Percentiles rank a stretch among this genome's conserved stretches.
phyloP scores from a whole-genome alignment of 2,888 invertebrate genomes.

The Diabrotica balteata region DNA sequence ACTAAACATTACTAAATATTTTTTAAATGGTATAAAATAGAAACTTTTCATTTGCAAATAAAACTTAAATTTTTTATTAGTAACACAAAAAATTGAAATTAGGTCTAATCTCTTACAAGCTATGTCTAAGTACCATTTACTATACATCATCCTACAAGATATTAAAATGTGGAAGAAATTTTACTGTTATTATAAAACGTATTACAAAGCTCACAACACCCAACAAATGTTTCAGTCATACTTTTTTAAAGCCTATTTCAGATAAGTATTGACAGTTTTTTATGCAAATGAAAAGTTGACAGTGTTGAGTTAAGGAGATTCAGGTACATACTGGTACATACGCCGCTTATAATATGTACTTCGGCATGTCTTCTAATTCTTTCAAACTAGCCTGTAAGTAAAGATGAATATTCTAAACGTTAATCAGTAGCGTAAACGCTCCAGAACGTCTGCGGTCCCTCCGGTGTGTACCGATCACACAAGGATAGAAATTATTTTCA shows the following conservation, averaged over 20 bases:
- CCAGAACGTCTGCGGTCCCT: too few relatives aligned
- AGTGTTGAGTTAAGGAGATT: constrained; percentile 42
- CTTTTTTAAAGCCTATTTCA: not conserved
- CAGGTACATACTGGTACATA: constrained; percentile 59
- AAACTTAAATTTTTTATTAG: constrained; percentile 1
- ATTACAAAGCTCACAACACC: not conserved
- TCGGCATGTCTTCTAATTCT: constrained; percentile 37
- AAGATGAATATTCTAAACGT: constrained; percentile 33
- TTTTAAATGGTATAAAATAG: constrained; percentile 4
- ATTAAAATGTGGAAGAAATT: not conserved
- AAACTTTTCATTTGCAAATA: constrained; percentile 18
- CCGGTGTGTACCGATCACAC: too few relatives aligned
- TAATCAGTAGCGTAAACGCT: too few relatives aligned
- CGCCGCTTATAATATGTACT: constrained; percentile 51
- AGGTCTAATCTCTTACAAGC: not conserved
- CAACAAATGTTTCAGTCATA: constrained; percentile 4
- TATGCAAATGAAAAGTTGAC: constrained; percentile 23
- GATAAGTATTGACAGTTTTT: constrained; percentile 4
- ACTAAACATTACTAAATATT: constrained; percentile 20
- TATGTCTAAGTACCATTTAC: constrained; percentile 10
- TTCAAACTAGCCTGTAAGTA: constrained; percentile 38
- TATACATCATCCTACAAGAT: constrained; percentile 4
- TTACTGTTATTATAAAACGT: constrained; percentile 2
- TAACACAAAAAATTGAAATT: not conserved
- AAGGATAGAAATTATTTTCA: too few relatives aligned